Conservation (phyloP, 1,140 invertebrate genomes). For the Sminthurinus signatus region DNA sequence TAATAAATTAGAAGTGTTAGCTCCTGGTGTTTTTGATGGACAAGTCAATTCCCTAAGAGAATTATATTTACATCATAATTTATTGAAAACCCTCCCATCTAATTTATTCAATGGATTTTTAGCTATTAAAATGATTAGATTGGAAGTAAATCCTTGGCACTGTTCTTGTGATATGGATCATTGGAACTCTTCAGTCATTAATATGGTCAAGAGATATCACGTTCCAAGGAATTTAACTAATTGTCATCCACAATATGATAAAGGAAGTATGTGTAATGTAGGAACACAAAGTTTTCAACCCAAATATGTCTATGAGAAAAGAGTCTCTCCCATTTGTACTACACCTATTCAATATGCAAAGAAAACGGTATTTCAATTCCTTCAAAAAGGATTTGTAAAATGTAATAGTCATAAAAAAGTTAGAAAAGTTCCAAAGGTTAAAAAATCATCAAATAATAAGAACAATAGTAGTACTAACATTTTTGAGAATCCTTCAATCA, state of each 20-base stretch:
- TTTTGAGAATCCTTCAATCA: too few relatives aligned
- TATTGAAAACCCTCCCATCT: slow-evolving; percentile 52
- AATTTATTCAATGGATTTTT: slow-evolving; percentile 52
- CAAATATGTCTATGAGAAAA: slow-evolving; percentile 52
- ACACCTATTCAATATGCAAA: slow-evolving; percentile 54
- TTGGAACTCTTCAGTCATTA: slow-evolving; percentile 53
- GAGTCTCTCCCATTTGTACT: slow-evolving; percentile 56
- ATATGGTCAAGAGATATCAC: slow-evolving; percentile 47
- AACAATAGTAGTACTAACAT: too few relatives aligned
- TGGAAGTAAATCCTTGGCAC: slow-evolving; percentile 63
- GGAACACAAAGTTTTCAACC: slow-evolving; percentile 11
- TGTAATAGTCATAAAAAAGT: slow-evolving; percentile 10
- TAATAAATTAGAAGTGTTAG: slow-evolving; percentile 55
- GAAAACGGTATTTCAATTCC: slow-evolving; percentile 56
- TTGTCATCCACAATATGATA: slow-evolving; percentile 46
- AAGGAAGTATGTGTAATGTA: slow-evolving; percentile 45
- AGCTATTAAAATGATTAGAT: slow-evolving; percentile 52
- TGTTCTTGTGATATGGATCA: slow-evolving; percentile 59
- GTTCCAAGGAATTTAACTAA: slow-evolving; percentile 43
- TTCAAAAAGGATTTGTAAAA: slow-evolving; percentile 48
- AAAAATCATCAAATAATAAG: too few relatives aligned
- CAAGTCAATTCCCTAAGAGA: slow-evolving; percentile 52
- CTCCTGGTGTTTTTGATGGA: slow-evolving; percentile 58
- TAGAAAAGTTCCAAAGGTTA: neutral
- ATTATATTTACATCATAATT: slow-evolving; percentile 57